Conservation (phyloP, 2,797 vertebrate species). For the Loriculus beryllinus region DNA sequence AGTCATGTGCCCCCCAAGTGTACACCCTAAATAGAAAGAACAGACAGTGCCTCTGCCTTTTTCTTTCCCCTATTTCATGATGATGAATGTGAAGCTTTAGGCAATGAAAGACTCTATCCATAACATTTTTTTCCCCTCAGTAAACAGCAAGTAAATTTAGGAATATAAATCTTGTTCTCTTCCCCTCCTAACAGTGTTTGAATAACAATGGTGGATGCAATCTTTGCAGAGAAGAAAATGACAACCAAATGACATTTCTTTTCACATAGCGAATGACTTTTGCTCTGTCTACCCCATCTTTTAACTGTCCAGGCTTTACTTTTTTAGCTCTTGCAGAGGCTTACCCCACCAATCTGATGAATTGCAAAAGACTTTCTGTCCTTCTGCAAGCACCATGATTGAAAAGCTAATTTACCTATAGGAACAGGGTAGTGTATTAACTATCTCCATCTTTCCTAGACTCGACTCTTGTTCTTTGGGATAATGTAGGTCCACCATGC, state of each 20-base stretch:
- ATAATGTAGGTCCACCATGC: neutral
- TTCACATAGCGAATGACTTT: neutral
- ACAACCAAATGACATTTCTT: neutral
- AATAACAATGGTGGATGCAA: neutral
- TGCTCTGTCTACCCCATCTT: neutral
- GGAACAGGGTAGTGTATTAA: neutral
- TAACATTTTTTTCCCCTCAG: neutral
- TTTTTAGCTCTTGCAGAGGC: neutral
- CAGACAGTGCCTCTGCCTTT: neutral
- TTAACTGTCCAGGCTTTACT: neutral
- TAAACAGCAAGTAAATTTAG: neutral
- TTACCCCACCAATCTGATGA: neutral
- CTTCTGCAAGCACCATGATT: accelerated
- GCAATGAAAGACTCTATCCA: neutral
- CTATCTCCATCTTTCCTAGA: neutral
- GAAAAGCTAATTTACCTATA: neutral
- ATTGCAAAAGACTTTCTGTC: neutral
- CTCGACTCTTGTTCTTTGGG: neutral
- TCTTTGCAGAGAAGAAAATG: neutral
- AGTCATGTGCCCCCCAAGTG: neutral
- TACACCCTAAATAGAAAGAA: neutral
- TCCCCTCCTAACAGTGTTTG: neutral
- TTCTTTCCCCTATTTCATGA: neutral
- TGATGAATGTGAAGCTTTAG: neutral
- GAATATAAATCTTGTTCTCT: neutral